Evolutionary conservation across 2,888 invertebrate species (phyloP).

Genomic region (Micoletzkya japonica): DNA sequence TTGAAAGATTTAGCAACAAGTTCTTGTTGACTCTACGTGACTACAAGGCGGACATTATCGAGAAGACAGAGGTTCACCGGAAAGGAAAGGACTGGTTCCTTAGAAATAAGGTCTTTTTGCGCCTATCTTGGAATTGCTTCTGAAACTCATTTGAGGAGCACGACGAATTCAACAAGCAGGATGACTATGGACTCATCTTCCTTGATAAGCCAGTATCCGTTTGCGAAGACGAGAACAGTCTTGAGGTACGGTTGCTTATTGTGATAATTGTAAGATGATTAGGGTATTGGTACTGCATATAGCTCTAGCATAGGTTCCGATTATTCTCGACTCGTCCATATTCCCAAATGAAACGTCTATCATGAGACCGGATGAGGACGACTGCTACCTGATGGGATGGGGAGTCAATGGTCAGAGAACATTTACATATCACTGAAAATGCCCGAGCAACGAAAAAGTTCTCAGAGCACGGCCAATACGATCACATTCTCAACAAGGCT

Average conservation of each 20-base stretch:
- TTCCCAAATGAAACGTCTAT: conserved; percentile 17
- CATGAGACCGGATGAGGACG: not conserved
- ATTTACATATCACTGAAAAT: not conserved
- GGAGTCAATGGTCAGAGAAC: conserved; percentile 9
- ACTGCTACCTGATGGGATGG: conserved; percentile 16
- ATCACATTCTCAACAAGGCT: not conserved
- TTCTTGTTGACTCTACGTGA: conserved; percentile 14
- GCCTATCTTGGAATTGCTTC: not conserved
- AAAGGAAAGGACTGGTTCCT: conserved; percentile 4
- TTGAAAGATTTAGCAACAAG: not conserved
- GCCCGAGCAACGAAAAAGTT: not conserved
- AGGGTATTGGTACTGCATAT: not conserved
- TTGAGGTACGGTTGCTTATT: not conserved
- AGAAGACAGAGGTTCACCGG: conserved; percentile 7
- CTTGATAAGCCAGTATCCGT: conserved; percentile 6
- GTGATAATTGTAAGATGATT: not conserved
- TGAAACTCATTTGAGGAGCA: conserved; percentile 1
- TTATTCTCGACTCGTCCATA: conserved; percentile 14
- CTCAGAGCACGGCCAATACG: conserved; percentile 18
- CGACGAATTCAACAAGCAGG: not conserved
- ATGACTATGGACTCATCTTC: conserved; percentile 24
- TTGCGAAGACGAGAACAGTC: conserved; percentile 5
- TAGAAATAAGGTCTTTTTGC: not conserved
- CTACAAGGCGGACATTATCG: conserved; percentile 2
- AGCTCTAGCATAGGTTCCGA: not conserved